Evolutionary conservation across 2,888 invertebrate species (phyloP).

Genomic region (Ichneumoninae sp.): DNA sequence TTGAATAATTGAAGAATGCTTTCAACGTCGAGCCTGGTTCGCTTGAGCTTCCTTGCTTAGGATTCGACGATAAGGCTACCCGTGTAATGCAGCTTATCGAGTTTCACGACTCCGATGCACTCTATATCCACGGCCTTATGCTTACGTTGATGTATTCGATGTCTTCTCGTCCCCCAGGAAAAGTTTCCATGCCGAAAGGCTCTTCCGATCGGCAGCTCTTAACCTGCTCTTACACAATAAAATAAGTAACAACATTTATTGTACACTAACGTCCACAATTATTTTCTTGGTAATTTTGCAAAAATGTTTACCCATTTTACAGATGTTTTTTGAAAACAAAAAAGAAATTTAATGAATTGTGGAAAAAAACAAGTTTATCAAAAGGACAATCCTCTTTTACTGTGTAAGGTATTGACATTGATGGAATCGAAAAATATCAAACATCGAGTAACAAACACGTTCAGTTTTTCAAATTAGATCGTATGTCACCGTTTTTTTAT

Average conservation of each 20-base stretch:
- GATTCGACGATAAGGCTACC: constrained; percentile 34
- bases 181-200: constrained; percentile 26
- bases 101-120: constrained; percentile 68
- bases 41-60: constrained; percentile 36
- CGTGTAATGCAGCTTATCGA: constrained; percentile 61
- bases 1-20: constrained; percentile 81
- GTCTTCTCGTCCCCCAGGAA: constrained; percentile 18
- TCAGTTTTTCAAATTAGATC: not conserved
- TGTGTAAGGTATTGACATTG: not conserved
- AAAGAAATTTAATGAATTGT: too few species aligned
- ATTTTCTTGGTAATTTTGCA: too few species aligned
- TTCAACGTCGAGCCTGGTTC: constrained; percentile 74
- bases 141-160: constrained; percentile 8
- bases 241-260: too few species aligned
- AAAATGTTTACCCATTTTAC: too few species aligned
- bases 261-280: too few species aligned
- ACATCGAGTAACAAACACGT: not conserved
- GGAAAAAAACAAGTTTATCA: too few species aligned
- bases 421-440: not conserved
- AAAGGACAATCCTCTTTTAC: too few species aligned
- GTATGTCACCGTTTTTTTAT: not conserved
- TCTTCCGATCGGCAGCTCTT: constrained; percentile 7
- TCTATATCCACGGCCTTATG: constrained; percentile 3
- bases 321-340: too few species aligned
- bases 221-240: not conserved